Evolutionary conservation across 2,797 vertebrate species (phyloP).

Genomic region (Rhinophrynus dorsalis): DNA sequence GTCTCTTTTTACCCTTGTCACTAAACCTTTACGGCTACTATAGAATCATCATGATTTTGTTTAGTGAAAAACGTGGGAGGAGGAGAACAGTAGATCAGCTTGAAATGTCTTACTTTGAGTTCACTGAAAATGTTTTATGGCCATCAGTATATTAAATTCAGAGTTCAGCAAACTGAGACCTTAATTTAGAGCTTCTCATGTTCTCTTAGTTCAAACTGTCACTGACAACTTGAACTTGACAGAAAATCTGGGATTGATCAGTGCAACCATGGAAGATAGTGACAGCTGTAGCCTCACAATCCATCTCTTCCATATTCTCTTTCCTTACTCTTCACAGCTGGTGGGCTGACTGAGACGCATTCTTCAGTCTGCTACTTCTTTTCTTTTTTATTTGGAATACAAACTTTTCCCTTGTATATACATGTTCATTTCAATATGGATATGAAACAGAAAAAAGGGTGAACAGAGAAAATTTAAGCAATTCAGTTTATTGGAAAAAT

Average conservation of each 20-base stretch:
- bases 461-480: too few species aligned
- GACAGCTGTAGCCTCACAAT: constrained; percentile 18
- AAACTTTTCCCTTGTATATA: too few species aligned
- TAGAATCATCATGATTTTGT: neutral
- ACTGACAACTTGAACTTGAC: constrained; percentile 31
- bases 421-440: neutral
- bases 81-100: neutral
- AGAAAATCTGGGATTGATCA: constrained; percentile 38
- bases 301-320: constrained; percentile 7
- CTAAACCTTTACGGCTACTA: neutral
- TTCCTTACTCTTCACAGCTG: constrained; percentile 21
- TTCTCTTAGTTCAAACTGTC: constrained; percentile 35
- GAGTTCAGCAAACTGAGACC: constrained; percentile 38
- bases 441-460: too few species aligned
- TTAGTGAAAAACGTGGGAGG: neutral
- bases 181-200: constrained; percentile 34
- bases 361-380: constrained; percentile 4
- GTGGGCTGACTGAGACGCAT: constrained; percentile 14
- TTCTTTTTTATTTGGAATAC: neutral
- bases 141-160: constrained; percentile 32
- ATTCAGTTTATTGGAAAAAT: too few species aligned
- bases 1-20: neutral
- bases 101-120: constrained; percentile 32
- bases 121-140: constrained; percentile 30
- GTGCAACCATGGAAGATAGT: constrained; percentile 13